These are phyloP conservation scores for Mimachlamys varia DNA, from an alignment of 2,888 invertebrate species.

Conservation along the genomic window DNA sequence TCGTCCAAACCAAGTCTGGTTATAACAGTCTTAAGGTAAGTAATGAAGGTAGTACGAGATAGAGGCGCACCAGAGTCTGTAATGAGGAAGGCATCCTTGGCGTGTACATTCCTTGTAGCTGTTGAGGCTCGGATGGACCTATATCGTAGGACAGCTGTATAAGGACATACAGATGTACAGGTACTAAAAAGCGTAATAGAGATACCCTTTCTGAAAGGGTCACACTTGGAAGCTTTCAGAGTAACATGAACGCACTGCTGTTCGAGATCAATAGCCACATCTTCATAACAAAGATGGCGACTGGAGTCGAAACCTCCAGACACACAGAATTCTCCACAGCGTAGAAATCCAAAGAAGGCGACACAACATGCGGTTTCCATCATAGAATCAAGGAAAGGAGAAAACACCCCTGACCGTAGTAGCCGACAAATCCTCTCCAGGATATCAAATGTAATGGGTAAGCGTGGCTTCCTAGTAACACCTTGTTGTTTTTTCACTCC, in stretches of 20 bases:
- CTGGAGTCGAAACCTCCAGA: not conserved
- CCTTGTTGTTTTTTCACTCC: not conserved
- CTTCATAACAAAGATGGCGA: constrained; percentile 23
- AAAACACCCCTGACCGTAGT: constrained; percentile 7
- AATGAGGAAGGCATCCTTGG: constrained; percentile 23
- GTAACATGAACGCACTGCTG: constrained; percentile 1
- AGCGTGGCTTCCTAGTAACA: not conserved
- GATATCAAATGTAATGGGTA: constrained; percentile 36
- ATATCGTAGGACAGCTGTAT: not conserved
- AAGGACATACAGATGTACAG: constrained; percentile 40
- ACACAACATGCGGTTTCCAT: constrained; percentile 1
- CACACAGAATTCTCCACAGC: constrained; percentile 47
- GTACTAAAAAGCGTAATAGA: not conserved
- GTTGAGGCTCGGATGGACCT: not conserved
- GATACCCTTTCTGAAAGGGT: constrained; percentile 46
- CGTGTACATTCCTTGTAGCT: not conserved
- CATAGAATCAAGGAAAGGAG: constrained; percentile 4
- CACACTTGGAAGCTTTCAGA: constrained; percentile 47
- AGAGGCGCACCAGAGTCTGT: not conserved
- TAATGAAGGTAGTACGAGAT: constrained; percentile 39
- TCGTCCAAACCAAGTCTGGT: not conserved
- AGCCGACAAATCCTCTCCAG: not conserved
- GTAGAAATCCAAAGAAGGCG: constrained; percentile 44
- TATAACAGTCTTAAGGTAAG: not conserved
- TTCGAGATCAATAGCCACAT: not conserved